phyloP scores from a whole-genome alignment of 2,113 vertebrate species.

The Suricata suricatta region DNA sequence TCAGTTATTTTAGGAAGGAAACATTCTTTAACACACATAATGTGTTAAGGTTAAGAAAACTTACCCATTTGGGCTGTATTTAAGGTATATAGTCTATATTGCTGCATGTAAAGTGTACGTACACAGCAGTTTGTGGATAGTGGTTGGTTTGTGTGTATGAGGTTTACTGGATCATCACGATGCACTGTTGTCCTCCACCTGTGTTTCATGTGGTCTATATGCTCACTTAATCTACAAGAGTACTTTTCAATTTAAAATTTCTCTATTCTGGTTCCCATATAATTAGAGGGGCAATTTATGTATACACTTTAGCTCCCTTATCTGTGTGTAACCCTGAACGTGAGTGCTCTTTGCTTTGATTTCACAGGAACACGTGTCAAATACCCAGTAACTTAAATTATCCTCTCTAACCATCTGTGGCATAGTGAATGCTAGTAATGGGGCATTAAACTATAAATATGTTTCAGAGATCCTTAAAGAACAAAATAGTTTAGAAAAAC shows the following conservation, averaged over 20 bases:
- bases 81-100: conserved; percentile 50
- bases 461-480: conserved; percentile 83
- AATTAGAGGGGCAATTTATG: conserved; percentile 59
- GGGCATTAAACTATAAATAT: conserved; percentile 82
- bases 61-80: conserved; percentile 48
- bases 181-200: not conserved
- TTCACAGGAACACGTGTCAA: conserved; percentile 73
- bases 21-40: conserved; percentile 50
- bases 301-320: conserved; percentile 62
- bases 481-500: conserved; percentile 77
- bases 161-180: conserved; percentile 53
- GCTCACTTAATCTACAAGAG: conserved; percentile 57
- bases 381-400: conserved; percentile 72
- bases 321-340: conserved; percentile 69
- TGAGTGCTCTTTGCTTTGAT: conserved; percentile 65
- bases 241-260: conserved; percentile 56
- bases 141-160: not conserved
- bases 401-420: conserved; percentile 82
- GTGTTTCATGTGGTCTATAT: conserved; percentile 19
- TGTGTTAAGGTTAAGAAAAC: conserved; percentile 33
- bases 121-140: conserved; percentile 65
- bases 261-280: conserved; percentile 49
- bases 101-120: conserved; percentile 42
- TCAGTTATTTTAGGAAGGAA: conserved; percentile 38
- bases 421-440: conserved; percentile 84